Base-by-base conservation (phyloP, 1,140 invertebrate species). In the Diachasma alloeum region DNA sequence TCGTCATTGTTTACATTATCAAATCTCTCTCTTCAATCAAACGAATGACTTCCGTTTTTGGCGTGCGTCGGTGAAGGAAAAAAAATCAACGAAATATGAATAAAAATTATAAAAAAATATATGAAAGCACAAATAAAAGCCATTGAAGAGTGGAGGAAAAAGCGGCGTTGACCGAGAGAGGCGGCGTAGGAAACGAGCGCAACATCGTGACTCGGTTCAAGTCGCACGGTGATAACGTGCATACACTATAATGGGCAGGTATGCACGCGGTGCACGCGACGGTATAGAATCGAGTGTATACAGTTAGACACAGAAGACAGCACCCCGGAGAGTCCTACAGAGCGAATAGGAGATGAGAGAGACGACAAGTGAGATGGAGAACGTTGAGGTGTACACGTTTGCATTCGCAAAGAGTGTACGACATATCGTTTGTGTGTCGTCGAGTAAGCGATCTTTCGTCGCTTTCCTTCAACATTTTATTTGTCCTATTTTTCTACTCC, bases 191-290 rank as follows among this genome's bases (percentile, higher is more conserved):
- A 76, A 76, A 71, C 46, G 68, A 76, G 74, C 46, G 67, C 75
- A 70, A 76, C 75, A 63, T 76, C 75, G 75, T 76, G 75, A 76
- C 75, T 76, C 19, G 75, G 75, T 46, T 72, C 75, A 76, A 76
- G 75, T 76, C 75, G 48, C 75, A 76, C 75, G 69, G 67, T 76
- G 75, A 76, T 76, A 76, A 76, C 75, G 75, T 76, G 48, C 22
- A 72, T 76, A 31, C 39, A 76, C 69, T 76, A 72, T 76, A 76
- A 76, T 76, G 75, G 75, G 68, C 42, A 63, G 69, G 75, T 76
- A 76, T 76, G 75, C 75, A 71, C 75, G 42, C 75, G 68, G 75
- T 76, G 53, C 75, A 76, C 75, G 75, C 75, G 75, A 76, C 75
- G 75, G 31, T 71, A 42, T 42, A 63, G 63, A 63, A 76, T 76